phyloP scores from a whole-genome alignment of 2,888 invertebrate species.

The Diarsia brunnea region DNA sequence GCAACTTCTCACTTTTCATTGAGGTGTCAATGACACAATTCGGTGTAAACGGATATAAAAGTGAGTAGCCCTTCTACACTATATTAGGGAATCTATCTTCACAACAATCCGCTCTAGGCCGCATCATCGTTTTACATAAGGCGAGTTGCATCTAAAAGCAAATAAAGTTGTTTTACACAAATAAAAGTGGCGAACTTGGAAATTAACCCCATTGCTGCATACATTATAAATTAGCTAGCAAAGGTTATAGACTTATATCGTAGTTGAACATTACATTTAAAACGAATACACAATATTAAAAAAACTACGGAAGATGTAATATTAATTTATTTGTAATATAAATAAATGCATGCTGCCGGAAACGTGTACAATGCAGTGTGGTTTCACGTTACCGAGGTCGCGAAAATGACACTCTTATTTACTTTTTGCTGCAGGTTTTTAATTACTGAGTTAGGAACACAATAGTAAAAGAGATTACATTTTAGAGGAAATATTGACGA shows the following conservation, averaged over 20 bases:
- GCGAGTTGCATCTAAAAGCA: background rate
- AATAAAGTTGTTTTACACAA: background rate
- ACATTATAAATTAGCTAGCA: background rate
- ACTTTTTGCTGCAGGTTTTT: background rate
- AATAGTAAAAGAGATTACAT: background rate
- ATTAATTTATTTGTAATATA: background rate
- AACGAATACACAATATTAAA: background rate
- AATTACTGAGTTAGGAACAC: background rate
- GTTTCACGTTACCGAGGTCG: background rate
- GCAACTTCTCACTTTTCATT: conserved; percentile 27
- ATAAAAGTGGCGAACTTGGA: background rate
- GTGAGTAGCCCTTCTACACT: background rate
- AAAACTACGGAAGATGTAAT: background rate
- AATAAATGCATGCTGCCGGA: background rate
- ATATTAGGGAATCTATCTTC: background rate
- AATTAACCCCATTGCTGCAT: background rate
- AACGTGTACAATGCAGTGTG: background rate
- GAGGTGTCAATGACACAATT: conserved; percentile 18
- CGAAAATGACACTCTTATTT: background rate
- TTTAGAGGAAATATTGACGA: background rate
- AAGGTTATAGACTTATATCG: background rate
- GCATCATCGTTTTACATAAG: background rate
- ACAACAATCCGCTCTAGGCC: background rate
- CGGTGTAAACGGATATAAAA: conserved; percentile 8
- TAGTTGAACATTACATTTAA: background rate